phyloP scores from a whole-genome alignment of 2,888 invertebrate species.

The Sicus ferrugineus region DNA sequence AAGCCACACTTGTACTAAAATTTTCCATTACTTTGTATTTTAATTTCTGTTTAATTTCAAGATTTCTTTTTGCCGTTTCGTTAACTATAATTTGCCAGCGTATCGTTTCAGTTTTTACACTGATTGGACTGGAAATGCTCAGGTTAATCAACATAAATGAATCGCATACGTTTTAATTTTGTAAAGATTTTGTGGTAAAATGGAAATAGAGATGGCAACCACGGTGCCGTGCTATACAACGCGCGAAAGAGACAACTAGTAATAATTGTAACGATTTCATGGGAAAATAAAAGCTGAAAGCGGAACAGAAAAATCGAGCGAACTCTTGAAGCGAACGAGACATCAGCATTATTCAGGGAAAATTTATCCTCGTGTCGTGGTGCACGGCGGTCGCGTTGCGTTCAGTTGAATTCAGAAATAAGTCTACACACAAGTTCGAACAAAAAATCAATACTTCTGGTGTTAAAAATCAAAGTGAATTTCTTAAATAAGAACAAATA shows the following conservation, averaged over 20 bases:
- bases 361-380: constrained; percentile 59
- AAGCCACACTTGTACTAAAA: too few relatives aligned
- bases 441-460: background rate
- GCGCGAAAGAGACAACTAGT: constrained; percentile 13
- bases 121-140: too few relatives aligned
- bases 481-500: background rate
- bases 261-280: background rate
- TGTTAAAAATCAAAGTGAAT: background rate
- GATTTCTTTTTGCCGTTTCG: too few relatives aligned
- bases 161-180: too few relatives aligned
- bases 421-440: background rate
- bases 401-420: background rate
- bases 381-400: constrained; percentile 44
- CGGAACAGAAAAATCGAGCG: constrained; percentile 38
- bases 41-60: too few relatives aligned
- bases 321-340: constrained; percentile 35
- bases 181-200: too few relatives aligned
- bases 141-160: too few relatives aligned
- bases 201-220: too few relatives aligned
- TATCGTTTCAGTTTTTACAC: too few relatives aligned
- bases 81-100: too few relatives aligned
- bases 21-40: too few relatives aligned
- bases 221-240: too few relatives aligned
- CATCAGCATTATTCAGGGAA: constrained; percentile 54
- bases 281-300: constrained; percentile 20